Conservation (phyloP, 2,888 invertebrate species). For the Caenorhabditis macrosperma region DNA sequence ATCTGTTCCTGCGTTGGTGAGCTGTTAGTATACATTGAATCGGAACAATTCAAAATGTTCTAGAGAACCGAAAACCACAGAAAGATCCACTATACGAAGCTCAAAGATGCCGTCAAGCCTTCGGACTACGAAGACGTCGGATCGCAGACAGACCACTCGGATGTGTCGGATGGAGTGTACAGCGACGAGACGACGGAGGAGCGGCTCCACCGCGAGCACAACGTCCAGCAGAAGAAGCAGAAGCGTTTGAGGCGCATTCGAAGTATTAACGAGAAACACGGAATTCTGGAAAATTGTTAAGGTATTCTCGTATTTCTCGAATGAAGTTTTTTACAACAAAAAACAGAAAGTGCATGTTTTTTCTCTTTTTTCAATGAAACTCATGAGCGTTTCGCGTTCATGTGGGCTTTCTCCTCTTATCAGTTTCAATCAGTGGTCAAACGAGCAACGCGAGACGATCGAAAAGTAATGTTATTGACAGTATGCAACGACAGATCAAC, state of each 20-base stretch:
- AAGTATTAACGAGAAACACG: neutral
- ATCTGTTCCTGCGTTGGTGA: no score
- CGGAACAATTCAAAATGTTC: neutral
- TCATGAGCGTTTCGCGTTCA: no score
- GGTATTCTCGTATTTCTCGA: neutral
- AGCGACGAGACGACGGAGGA: conserved; percentile 30
- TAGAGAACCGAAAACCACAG: neutral
- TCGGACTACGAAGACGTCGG: conserved; percentile 20
- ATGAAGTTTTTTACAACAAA: neutral
- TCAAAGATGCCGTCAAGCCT: neutral
- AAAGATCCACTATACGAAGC: conserved; percentile 1
- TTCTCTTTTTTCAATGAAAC: no score
- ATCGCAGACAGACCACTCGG: conserved; percentile 31
- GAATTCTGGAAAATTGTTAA: neutral
- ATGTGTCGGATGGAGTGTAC: conserved; percentile 32
- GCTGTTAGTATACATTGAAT: no score
- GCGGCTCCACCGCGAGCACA: neutral
- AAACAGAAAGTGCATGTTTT: no score
- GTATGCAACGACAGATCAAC: no score
- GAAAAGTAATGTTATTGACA: neutral
- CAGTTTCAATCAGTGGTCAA: no score
- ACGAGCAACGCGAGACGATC: no score
- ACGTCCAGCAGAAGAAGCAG: neutral
- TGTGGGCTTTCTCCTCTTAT: no score
- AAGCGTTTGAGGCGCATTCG: neutral